Base-by-base conservation (phyloP, 2,113 vertebrate genomes). In the Junco hyemalis region DNA sequence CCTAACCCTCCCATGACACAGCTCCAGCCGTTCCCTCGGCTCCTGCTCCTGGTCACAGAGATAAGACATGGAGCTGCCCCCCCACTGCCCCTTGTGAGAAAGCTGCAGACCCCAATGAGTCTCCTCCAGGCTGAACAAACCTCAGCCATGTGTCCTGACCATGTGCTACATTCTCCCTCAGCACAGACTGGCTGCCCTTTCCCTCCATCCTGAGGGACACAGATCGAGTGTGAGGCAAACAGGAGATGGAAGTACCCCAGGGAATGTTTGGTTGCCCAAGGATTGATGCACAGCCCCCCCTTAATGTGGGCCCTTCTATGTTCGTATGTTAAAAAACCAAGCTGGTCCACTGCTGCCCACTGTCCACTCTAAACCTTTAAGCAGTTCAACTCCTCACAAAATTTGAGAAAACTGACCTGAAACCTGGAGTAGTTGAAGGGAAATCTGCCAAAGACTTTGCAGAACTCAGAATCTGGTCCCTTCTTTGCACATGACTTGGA, bases 311-410 rank as follows among this genome's bases (percentile, higher is more conserved):
- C 25, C 66, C 48, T 22, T 31, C 28, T 76, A 11, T 4, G 17
- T 48, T 44, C 2, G 0, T 26, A 12, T 5, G 4, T 25, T 57
- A 18, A 68, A 50, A 78, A 65, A 10, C 1, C 1, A 1, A 78
- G 47, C 22, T 35, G 21, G 22, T n/a, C 48, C 21, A 64, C 38
- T 81, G 73, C 60, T 59, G 47, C 36, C 31, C 33, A 51, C 36
- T n/a, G 12, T 57, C 35, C 24, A 26, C 23, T 64, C 44, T 50
- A 12, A 73, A 72, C 24, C 29, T 73, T 28, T 29, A 54, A 76
- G 61, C n/a, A 51, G 35, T 18, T 53, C 48, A 79, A 1, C 31
- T 9, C 5, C 42, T 72, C 38, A 79, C 31, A 76, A 82, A 81
- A 72, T 26, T 24, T 1, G 2, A 9, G 17, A 35, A 33, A 9